A percentile compares a stretch with the other conserved stretches of the same genome.
Conservation (phyloP, 37 sponge, comb jelly and placozoan species). For the Diacarnus erythraeanus region DNA sequence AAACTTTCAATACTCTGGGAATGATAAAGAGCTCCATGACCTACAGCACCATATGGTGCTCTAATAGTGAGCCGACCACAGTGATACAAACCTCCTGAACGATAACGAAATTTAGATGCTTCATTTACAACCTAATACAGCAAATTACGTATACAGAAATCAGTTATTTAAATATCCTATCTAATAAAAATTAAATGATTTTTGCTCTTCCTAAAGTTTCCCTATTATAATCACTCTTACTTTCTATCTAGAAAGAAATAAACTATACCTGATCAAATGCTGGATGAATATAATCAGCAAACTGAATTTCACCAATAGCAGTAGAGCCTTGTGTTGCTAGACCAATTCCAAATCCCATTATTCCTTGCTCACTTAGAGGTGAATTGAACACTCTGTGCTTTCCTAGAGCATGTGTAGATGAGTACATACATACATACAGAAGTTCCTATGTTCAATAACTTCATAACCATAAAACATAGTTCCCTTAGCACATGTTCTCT, state of each 20-base stretch:
- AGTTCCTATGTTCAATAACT: too few relatives aligned
- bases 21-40: conserved; percentile 97
- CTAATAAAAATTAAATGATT: not conserved
- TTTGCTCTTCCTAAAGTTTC: not conserved
- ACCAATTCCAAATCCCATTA: conserved; percentile 95
- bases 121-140: conserved; percentile 89
- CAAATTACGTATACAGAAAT: not conserved
- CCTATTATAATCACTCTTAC: not conserved
- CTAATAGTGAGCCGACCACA: conserved; percentile 93
- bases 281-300: conserved; percentile 98
- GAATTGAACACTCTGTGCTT: conserved; percentile 92
- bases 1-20: conserved; percentile 96
- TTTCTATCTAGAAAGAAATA: not conserved
- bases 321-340: conserved; percentile 88
- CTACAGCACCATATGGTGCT: conserved; percentile 96
- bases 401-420: too few relatives aligned
- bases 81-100: conserved; percentile 86
- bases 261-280: conserved; percentile 92
- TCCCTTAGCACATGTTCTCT: too few relatives aligned
- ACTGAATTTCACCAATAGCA: conserved; percentile 99
- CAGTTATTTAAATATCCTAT: not conserved
- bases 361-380: conserved; percentile 95
- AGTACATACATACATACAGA: too few relatives aligned
- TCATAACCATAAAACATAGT: too few relatives aligned
- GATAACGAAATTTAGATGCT: conserved; percentile 93